Evolutionary conservation across 2,113 vertebrate species (phyloP).

Genomic region (Cricetomys ansorgei): DNA sequence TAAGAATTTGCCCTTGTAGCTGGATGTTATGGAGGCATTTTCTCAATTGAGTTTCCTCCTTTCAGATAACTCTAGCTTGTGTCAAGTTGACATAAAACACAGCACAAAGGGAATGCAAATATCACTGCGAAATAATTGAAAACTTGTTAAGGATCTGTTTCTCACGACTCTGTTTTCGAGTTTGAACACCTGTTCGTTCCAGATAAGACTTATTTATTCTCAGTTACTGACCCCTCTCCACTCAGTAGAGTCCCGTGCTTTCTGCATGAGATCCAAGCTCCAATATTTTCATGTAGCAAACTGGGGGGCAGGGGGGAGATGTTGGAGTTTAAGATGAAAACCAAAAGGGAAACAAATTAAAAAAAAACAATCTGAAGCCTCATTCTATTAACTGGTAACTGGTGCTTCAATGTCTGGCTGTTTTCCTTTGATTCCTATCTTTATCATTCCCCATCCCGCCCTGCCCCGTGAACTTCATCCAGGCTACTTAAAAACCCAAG

Average conservation of each 20-base stretch:
- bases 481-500: conserved; percentile 9
- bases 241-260: neutral
- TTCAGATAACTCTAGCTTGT: neutral
- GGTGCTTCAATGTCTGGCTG: neutral
- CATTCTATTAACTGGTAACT: neutral
- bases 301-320: neutral
- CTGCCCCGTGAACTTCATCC: neutral
- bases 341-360: neutral
- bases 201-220: conserved; percentile 25
- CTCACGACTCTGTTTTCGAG: neutral
- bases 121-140: neutral
- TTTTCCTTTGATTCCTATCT: neutral
- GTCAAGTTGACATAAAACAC: neutral
- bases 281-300: conserved; percentile 33
- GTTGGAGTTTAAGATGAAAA: neutral
- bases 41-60: neutral
- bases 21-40: neutral
- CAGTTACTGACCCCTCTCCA: neutral
- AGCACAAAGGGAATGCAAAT: conserved; percentile 21
- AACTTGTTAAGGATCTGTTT: neutral
- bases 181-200: conserved; percentile 16
- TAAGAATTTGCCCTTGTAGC: neutral
- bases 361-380: neutral
- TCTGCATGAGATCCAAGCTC: neutral
- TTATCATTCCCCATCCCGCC: too few relatives aligned